Base-by-base conservation (phyloP, 1,140 invertebrate species). In the Tetragnatha versicolor region DNA sequence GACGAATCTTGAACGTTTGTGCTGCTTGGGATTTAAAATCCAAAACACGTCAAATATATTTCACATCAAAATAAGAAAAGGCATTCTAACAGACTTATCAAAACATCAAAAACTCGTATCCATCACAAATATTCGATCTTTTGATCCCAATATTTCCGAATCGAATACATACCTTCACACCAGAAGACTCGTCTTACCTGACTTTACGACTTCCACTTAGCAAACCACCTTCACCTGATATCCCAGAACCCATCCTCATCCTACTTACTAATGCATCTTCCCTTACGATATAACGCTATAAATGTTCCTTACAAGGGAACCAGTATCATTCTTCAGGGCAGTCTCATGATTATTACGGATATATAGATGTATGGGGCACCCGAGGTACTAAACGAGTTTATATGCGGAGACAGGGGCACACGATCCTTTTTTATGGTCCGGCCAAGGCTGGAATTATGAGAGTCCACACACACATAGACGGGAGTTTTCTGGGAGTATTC, bases 341-440 rank as follows among this genome's bases (percentile, higher is more conserved):
- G 17, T 25, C 37, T 17, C 42, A 47, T 27, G 55, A 58, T 58
- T 58, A 58, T 58, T 58, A 33, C 55, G 27, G 35, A 45, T 65
- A 65, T n/a, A n/a, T 65, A 65, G 35, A 65, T 70, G 55, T 70
- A 70, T 55, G 61, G 39, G n/a, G 45, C 39, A 65, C 42, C 42
- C 12, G 42, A 25, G 68, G 68, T 33, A 53, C 49, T 70, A 70
- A 70, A 70, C 68, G 37, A 55, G 68, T 70, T 70, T 70, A 70
- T 70, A 47, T 55, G 68, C 29, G 49, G 22, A 37, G 49, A 22
- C 25, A 22, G 20, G 9, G 42, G 37, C 49, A 22, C 31, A 47
- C 42, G 12, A 53, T 29, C 20, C 3, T 9, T 37, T 53, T 70
- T 53, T 70, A 53, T 37, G 65, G 51, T 55, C 25, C 25, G 51